Evolutionary conservation across 2,888 invertebrate genomes (phyloP).

Genomic region (Oeneis ivallda): DNA sequence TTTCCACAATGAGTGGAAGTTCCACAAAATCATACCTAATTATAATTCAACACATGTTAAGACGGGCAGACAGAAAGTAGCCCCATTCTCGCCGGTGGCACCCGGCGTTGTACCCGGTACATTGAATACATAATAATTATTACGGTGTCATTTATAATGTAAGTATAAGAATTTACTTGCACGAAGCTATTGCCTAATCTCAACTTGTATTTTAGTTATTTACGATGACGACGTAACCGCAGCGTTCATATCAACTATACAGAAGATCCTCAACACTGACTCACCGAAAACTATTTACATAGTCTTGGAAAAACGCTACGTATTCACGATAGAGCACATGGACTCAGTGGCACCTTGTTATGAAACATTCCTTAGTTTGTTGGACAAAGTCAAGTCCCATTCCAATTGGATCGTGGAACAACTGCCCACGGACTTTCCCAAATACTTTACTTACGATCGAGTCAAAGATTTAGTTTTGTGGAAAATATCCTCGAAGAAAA

Average conservation of each 20-base stretch:
- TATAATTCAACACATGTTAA: too few relatives aligned
- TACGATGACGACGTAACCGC: constrained; percentile 92
- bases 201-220: constrained; percentile 83
- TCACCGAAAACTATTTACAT: constrained; percentile 85
- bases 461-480: constrained; percentile 89
- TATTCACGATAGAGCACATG: constrained; percentile 90
- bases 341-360: constrained; percentile 94
- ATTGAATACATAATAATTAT: too few relatives aligned
- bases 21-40: too few relatives aligned
- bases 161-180: too few relatives aligned
- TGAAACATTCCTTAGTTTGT: constrained; percentile 87
- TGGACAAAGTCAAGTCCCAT: constrained; percentile 76
- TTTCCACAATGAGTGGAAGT: too few relatives aligned
- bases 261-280: constrained; percentile 83
- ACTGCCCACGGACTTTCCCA: constrained; percentile 87
- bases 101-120: too few relatives aligned
- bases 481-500: constrained; percentile 79
- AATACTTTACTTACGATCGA: constrained; percentile 91
- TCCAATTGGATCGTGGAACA: constrained; percentile 82
- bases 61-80: too few relatives aligned
- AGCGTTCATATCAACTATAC: constrained; percentile 87
- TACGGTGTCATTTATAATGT: too few relatives aligned
- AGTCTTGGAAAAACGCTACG: constrained; percentile 92
- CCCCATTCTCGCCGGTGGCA: too few relatives aligned
- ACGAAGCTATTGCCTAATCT: background rate